Base-by-base conservation (phyloP, 2,888 invertebrate species). In the Strigamia transsilvanica region DNA sequence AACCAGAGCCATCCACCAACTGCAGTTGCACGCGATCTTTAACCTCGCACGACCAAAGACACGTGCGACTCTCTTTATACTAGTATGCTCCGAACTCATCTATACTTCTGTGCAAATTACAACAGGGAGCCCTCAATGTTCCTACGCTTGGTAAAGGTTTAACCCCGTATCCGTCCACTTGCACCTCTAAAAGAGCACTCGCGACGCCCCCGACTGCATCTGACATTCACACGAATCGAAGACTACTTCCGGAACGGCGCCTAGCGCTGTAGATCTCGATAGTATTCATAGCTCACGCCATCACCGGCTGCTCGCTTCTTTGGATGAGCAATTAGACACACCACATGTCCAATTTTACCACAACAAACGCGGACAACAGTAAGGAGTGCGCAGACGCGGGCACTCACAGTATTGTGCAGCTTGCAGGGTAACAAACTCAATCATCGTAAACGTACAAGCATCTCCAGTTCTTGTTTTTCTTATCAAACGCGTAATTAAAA, bases 21-120 rank as follows among this genome's bases (percentile, higher is more conserved):
- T 23, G 27, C 66, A 9, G 66, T 66, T 66, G 66, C 66, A 66
- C 66, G 66, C 66, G 66, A 66, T 66, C 66, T 66, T 66, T 66
- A 66, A 66, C 66, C 66, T 51, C 18, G 51, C 66, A 23, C 15
- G 9, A 27, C 23, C 32, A 27, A 66, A 15, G 15, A 27, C 32
- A 23, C 27, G 32, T 23, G 66, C 27, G 15, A 66, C 66, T 66
- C 15, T 66, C 15, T 61, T 21, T 18, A 61, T 12, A 2, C 15
- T 6, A 6, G 2, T 6, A 9, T 9, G 21, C 61, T 61, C 18
- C 61, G n/a, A 4, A 34, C 34, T 34, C 34, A 18, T 61, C 66
- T 9, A 15, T 23, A 66, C 27, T 66, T 66, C 13, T 32, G 66
- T 66, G 27, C 27, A 66, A 66, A 66, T 66, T 6, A 66, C 66